A percentile compares a stretch with the other conserved stretches of the same genome.
phyloP scores from a whole-genome alignment of 2,888 invertebrate genomes.

The Limnephilus auricula region DNA sequence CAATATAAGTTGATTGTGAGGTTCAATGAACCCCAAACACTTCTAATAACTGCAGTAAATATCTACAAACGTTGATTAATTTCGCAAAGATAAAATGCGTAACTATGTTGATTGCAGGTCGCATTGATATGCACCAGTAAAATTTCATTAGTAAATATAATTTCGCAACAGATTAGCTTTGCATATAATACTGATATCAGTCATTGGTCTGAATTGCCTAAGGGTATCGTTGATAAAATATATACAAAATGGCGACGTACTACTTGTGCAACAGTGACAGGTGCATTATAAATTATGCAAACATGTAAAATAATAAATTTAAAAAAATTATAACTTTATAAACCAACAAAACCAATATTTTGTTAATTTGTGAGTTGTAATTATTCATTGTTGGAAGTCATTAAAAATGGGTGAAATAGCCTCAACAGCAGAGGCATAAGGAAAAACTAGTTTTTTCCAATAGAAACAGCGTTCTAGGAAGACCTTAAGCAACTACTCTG shows the following conservation, averaged over 20 bases:
- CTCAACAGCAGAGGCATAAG: background rate
- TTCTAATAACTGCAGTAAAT: background rate
- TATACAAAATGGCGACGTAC: background rate
- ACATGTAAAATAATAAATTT: background rate
- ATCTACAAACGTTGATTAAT: background rate
- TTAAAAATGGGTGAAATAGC: background rate
- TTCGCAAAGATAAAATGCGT: background rate
- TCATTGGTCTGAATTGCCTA: background rate
- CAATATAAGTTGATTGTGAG: background rate
- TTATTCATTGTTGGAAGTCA: background rate
- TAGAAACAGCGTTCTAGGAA: background rate
- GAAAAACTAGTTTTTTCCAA: background rate
- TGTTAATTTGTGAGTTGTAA: background rate
- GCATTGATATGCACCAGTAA: background rate
- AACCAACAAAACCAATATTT: background rate
- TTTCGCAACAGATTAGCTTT: background rate
- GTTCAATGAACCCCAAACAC: background rate
- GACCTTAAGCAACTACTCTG: background rate
- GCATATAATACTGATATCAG: background rate
- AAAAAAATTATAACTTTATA: background rate
- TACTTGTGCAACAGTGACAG: background rate
- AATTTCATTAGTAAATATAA: background rate
- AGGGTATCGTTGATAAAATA: background rate
- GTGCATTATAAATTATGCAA: background rate
- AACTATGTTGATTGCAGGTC: background rate